These are phyloP conservation scores for Diarsia rubi DNA, from an alignment of 2,888 invertebrate species.

Conservation along the genomic window DNA sequence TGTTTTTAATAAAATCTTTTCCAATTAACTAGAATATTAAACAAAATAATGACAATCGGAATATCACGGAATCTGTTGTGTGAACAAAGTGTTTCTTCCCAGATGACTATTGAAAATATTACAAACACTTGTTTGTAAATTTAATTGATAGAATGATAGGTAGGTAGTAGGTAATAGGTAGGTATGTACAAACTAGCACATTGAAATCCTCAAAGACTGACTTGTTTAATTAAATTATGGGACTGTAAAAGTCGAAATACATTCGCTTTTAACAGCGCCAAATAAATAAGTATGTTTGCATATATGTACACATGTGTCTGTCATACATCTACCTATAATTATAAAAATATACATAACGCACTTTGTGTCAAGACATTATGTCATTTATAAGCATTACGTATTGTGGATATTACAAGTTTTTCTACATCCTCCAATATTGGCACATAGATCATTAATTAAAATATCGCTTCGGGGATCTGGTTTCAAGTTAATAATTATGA, in stretches of 20 bases:
- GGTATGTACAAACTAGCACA: not conserved
- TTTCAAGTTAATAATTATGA: not conserved
- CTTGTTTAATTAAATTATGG: conserved; percentile 23
- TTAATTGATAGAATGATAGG: not conserved
- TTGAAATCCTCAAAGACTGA: not conserved
- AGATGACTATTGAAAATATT: not conserved
- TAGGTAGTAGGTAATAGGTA: not conserved
- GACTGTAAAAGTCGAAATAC: not conserved
- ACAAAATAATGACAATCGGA: not conserved
- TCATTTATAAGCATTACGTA: conserved; percentile 24
- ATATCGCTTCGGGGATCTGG: not conserved
- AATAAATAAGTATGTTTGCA: conserved; percentile 3
- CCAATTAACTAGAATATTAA: not conserved
- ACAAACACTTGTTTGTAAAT: not conserved
- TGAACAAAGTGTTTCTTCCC: not conserved
- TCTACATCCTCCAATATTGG: not conserved
- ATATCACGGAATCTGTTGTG: conserved; percentile 1
- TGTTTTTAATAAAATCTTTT: too few species aligned
- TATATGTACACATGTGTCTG: not conserved
- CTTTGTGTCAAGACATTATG: conserved; percentile 22
- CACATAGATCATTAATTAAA: not conserved
- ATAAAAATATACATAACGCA: conserved; percentile 37
- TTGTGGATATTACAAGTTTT: not conserved
- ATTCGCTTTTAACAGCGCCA: conserved; percentile 32
- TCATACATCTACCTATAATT: conserved; percentile 10